Conservation (phyloP, 2,888 invertebrate species). For the Torymus tubicola region DNA sequence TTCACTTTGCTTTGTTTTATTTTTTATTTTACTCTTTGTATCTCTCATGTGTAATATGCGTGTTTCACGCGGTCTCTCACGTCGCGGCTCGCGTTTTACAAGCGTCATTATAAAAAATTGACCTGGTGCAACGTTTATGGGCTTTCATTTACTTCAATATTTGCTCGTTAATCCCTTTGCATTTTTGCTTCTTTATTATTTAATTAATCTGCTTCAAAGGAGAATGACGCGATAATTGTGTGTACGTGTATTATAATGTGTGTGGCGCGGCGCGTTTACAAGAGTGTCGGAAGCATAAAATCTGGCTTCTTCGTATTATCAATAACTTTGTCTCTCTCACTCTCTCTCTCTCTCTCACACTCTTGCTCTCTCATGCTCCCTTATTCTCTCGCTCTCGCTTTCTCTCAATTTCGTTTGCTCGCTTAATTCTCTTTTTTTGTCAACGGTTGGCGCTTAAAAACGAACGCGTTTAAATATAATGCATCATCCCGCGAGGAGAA, state of each 20-base stretch:
- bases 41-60: conserved; percentile 45
- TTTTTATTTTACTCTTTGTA: conserved; percentile 15
- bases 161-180: not conserved
- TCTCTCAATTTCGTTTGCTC: not conserved
- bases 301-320: conserved; percentile 54
- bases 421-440: not conserved
- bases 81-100: conserved; percentile 41
- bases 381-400: conserved; percentile 1
- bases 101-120: conserved; percentile 59
- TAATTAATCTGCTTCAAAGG: conserved; percentile 55
- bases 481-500: conserved; percentile 3
- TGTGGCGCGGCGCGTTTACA: conserved; percentile 29
- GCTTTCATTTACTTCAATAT: conserved; percentile 19
- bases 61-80: conserved; percentile 30
- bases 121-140: conserved; percentile 47
- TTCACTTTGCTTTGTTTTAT: not conserved
- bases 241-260: not conserved
- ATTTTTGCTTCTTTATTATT: conserved; percentile 1
- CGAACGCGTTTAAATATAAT: conserved; percentile 28
- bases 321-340: conserved; percentile 13
- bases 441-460: conserved; percentile 24
- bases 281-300: conserved; percentile 51
- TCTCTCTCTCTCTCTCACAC: not conserved
- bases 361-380: not conserved
- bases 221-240: conserved; percentile 20